These are phyloP conservation scores for Brienomyrus brachyistius DNA, from an alignment of 2,113 vertebrate species.

Conservation along the genomic window DNA sequence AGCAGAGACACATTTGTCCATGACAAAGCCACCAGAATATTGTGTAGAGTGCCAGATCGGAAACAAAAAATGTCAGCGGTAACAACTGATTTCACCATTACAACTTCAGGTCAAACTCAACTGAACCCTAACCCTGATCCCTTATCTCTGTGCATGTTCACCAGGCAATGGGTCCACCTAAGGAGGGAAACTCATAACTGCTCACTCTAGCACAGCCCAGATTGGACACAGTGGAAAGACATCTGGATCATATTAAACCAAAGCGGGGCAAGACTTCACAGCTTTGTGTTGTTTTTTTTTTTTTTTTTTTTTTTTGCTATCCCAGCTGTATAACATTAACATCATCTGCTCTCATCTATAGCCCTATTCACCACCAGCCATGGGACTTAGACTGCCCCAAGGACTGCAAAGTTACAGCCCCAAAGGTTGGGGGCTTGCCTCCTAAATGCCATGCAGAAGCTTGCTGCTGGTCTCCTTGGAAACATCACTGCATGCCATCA, in stretches of 20 bases:
- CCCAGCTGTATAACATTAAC: background rate
- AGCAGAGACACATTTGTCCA: background rate
- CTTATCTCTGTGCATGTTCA: background rate
- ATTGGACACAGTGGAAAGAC: background rate
- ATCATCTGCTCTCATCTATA: background rate
- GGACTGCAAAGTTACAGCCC: background rate
- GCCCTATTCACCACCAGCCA: background rate
- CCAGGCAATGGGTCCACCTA: background rate
- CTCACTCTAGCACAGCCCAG: background rate
- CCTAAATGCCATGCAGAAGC: background rate
- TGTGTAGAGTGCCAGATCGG: no score
- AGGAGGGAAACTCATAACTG: background rate
- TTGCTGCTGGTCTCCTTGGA: conserved; percentile 29
- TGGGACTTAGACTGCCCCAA: background rate
- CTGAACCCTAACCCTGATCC: background rate
- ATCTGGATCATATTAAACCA: conserved; percentile 10
- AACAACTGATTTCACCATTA: background rate
- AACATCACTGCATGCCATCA: conserved; percentile 40
- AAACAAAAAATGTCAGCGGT: background rate
- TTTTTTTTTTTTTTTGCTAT: background rate
- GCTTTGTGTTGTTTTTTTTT: background rate
- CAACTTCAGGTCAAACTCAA: background rate
- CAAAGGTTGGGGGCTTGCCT: no score
- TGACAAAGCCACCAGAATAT: background rate
- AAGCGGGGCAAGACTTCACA: background rate